These are phyloP conservation scores for Cisticola juncidis DNA, from an alignment of 2,113 vertebrate species.

Conservation along the genomic window DNA sequence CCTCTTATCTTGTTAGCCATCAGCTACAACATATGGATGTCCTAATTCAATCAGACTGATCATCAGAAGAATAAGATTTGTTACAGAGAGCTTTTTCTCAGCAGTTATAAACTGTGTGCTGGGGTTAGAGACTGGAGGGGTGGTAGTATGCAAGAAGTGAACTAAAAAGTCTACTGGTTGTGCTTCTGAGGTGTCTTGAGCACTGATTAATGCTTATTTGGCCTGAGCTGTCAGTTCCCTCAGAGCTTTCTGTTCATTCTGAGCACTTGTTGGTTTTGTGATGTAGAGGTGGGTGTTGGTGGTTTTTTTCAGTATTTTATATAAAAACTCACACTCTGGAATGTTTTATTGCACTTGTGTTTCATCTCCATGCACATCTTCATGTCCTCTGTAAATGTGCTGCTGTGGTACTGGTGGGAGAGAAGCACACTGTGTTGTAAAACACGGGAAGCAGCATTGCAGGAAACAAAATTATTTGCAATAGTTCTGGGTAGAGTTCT, in stretches of 20 bases:
- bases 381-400: background rate
- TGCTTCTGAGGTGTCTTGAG: background rate
- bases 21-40: background rate
- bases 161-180: rapidly evolving
- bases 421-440: rapidly evolving
- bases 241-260: background rate
- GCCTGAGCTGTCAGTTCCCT: background rate
- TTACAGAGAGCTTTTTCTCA: background rate
- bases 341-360: background rate
- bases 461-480: background rate
- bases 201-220: background rate
- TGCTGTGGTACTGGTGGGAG: background rate
- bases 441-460: background rate
- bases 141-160: background rate
- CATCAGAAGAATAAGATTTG: background rate
- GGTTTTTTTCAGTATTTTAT: background rate
- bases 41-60: constrained; percentile 1
- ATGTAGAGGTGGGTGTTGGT: no score
- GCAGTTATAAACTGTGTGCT: background rate
- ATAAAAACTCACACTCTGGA: background rate
- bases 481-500: background rate
- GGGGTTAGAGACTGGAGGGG: background rate
- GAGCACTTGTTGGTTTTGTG: background rate
- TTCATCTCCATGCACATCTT: background rate
- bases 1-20: constrained; percentile 25